Evolutionary conservation across 1,140 invertebrate genomes (phyloP).

Genomic region (Papilio polytes): DNA sequence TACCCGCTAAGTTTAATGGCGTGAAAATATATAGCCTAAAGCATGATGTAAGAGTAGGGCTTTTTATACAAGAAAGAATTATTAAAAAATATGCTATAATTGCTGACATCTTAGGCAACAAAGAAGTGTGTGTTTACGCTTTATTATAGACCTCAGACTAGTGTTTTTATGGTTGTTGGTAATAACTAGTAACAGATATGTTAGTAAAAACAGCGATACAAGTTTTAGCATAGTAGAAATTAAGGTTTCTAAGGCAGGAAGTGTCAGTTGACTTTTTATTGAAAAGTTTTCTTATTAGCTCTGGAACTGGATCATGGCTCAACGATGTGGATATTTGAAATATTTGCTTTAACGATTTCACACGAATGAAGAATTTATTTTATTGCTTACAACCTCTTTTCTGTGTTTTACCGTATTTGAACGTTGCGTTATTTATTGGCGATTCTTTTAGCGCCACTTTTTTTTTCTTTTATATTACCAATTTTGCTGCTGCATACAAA

Average conservation of each 20-base stretch:
- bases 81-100: no score
- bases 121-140: no score
- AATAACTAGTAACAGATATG: background rate
- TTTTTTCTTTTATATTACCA: no score
- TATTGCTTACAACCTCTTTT: constrained; percentile 15
- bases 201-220: background rate
- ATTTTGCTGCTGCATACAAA: no score
- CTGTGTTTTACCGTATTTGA: background rate
- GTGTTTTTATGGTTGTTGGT: background rate
- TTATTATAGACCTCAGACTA: no score
- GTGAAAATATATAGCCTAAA: no score
- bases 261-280: constrained; percentile 1
- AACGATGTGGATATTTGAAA: background rate
- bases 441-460: background rate
- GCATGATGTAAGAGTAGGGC: no score
- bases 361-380: constrained; percentile 22
- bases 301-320: background rate
- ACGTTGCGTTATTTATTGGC: background rate
- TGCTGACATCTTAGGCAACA: no score
- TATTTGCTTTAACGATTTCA: constrained; percentile 32
- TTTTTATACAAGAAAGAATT: no score
- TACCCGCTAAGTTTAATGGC: no score
- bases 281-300: constrained; percentile 13
- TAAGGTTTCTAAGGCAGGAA: constrained; percentile 35
- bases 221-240: constrained; percentile 12